Base-by-base conservation (phyloP, 2,888 invertebrate genomes). In the Chelonus formosanus region DNA sequence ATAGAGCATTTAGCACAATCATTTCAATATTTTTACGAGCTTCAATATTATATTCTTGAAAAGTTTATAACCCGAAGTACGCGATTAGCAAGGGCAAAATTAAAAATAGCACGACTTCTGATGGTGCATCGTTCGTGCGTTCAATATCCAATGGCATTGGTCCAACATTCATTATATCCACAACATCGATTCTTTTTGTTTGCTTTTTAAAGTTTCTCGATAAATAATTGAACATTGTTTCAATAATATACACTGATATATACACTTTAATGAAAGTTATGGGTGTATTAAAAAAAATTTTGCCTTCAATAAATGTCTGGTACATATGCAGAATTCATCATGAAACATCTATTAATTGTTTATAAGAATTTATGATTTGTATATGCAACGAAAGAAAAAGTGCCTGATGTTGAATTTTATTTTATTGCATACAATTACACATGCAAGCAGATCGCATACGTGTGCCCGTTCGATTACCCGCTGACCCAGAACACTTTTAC, bases 111-210 rank as follows among this genome's bases (percentile, higher is more conserved):
- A 5, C 35, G 34, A 40, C 53, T 43, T 10, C 32, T 34, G 44
- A 35, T 67, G 68, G 70, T 73, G 73, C 71, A 70, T 67, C 70
- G 71, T 70, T 64, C 68, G 73, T 61, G 69, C 64, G 67, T 68
- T 20, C 20, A 20, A 20, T 20, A 70, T 70, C 71, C 68, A 71
- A 70, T 73, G 73, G 73, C 73, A 72, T 69, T 69, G 64, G 69
- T 73, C 73, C 73, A 73, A 73, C 48, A 31, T 44, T 10, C 10
- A 20, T 31, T 7, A 20, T 48, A 48, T 48, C 10, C 31, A 20
- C 31, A 3, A 20, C 48, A 20, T 48, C 31, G 31, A 44, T 7
- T 44, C 7, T 44, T 44, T 44, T 44, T 44, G 10, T 48, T 48
- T 48, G 3, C 48, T 31, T 48, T 48, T 48, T 48, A 7, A 5